Conservation (phyloP, 2,113 vertebrate species). For the Enhydra lutris region DNA sequence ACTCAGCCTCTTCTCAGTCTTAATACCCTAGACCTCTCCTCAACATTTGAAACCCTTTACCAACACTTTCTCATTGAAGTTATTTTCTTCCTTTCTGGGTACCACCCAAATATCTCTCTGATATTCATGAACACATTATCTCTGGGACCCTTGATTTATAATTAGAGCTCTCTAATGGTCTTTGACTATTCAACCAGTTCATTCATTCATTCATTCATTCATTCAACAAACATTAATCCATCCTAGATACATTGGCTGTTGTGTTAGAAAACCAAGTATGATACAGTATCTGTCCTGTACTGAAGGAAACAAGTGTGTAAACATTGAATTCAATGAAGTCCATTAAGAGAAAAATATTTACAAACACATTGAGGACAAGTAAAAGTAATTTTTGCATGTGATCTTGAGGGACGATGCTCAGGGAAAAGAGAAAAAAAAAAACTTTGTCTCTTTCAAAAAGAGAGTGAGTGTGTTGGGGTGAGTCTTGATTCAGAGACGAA, state of each 20-base stretch:
- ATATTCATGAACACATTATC: background rate
- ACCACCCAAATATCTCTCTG: background rate
- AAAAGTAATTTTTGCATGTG: background rate
- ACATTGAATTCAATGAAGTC: background rate
- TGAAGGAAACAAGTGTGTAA: background rate
- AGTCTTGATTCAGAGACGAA: background rate
- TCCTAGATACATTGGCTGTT: background rate
- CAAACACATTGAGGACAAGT: background rate
- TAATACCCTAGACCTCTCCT: background rate
- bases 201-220: background rate
- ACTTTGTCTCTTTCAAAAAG: background rate
- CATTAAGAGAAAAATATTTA: background rate
- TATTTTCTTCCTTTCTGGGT: background rate
- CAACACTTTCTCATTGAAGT: background rate
- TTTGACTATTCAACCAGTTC: background rate
- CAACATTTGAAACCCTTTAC: background rate
- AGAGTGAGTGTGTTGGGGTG: rapidly evolving
- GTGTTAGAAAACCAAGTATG: background rate
- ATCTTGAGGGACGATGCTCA: background rate
- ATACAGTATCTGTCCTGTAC: background rate
- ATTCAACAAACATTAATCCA: background rate
- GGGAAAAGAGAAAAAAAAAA: background rate
- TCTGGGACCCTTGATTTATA: background rate
- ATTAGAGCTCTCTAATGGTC: background rate
- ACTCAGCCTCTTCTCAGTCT: background rate